Evolutionary conservation across 1,140 invertebrate species (phyloP), one percentile per base, ranked within the genome.

Genomic region (Holotrichia oblita): DNA sequence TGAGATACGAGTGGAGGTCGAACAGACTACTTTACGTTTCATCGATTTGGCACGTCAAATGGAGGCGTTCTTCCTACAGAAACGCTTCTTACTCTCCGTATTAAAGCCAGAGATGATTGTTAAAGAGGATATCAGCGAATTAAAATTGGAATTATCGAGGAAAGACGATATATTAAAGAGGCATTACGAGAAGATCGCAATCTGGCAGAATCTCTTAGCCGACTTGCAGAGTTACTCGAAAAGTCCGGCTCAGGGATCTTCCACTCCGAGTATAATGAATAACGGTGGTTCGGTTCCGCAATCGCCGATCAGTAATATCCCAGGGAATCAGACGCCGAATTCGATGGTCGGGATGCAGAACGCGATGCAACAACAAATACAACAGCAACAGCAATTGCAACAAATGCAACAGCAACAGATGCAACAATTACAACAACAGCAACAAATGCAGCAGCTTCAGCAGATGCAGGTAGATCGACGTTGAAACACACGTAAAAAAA

Each of bases 61-160:
- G 92, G 97, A 99, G 87, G 94, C 94, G 0, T 98, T 97, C 86
- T 99, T 99, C 85, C 86, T 99, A 0, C 96, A 97, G 86, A 97
- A 98, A 87, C 89, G 96, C 84, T 94, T 98, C 84, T 88, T 98
- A 0, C 87, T 98, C 2, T 97, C 96, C 2, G 94, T 94, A 0
- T 89, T 97, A 74, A 98, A 98, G 86, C 97, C 97, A 0, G 96
- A 98, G 87, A 90, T 97, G 81, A 91, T 97, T 78, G 90, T 98
- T 0, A 96, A 96, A 88, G 97, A 99, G 88, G 96, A 98, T 85
- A 96, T 96, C 82, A 92, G 90, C 79, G 96, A 98, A 84, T 87
- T 98, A 14, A 92, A 92, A 83, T 88, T 92, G 59, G 97, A 98
- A 86, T 89, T 98, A 20, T 89, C 91, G 2, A 89, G 96, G 4